These are phyloP conservation scores for Caradrina kadenii DNA, from an alignment of 2,888 invertebrate genomes.

Conservation along the genomic window DNA sequence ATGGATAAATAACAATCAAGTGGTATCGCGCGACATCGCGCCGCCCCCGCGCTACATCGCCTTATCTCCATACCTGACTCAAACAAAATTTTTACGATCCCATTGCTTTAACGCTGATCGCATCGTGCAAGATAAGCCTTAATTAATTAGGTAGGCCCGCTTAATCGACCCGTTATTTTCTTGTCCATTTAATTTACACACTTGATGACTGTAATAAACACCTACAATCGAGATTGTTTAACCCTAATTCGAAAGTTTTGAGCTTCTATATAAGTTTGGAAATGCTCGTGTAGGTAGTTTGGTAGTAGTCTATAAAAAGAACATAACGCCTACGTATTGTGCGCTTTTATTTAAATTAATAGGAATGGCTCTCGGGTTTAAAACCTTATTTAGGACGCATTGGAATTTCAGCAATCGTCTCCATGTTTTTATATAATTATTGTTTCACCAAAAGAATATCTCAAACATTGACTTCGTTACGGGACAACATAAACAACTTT, in stretches of 20 bases:
- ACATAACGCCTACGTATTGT: constrained; percentile 49
- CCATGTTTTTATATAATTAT: constrained; percentile 4
- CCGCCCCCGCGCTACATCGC: constrained; percentile 61
- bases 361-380: constrained; percentile 24
- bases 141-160: constrained; percentile 81
- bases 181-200: constrained; percentile 82
- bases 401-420: constrained; percentile 15
- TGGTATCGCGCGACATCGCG: constrained; percentile 80
- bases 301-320: constrained; percentile 54
- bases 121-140: constrained; percentile 78
- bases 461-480: constrained; percentile 51
- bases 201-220: constrained; percentile 80
- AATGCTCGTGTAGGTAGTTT: constrained; percentile 48
- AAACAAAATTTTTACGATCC: constrained; percentile 80
- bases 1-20: constrained; percentile 84
- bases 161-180: constrained; percentile 81
- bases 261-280: constrained; percentile 59
- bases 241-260: constrained; percentile 76
- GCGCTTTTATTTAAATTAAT: constrained; percentile 52
- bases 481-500: constrained; percentile 65
- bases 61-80: constrained; percentile 75
- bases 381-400: constrained; percentile 25
- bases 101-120: constrained; percentile 78
- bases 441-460: constrained; percentile 23
- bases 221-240: constrained; percentile 77